Conservation (phyloP, 2,113 vertebrate species). For the Calidris pygmaea region DNA sequence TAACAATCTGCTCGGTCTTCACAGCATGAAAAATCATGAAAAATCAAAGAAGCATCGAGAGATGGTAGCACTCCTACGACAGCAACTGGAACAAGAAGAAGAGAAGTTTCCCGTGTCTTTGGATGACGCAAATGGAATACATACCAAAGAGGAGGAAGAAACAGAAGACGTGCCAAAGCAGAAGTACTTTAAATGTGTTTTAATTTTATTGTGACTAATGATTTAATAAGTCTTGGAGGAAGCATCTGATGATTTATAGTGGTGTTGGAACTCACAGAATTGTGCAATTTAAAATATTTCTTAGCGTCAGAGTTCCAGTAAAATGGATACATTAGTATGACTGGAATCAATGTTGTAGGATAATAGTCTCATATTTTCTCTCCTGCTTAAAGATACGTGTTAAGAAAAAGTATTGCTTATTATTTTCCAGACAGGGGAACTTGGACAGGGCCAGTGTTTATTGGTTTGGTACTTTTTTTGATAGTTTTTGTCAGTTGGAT, state of each 20-base stretch:
- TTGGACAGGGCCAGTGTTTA: not conserved
- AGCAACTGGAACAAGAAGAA: constrained; percentile 90
- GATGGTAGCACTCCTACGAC: constrained; percentile 88
- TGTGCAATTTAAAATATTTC: not conserved
- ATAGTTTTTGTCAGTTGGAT: not conserved
- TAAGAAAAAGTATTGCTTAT: not conserved
- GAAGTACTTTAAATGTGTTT: constrained; percentile 74
- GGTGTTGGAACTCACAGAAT: not conserved
- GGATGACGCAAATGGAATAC: constrained; percentile 45
- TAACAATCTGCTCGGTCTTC: not conserved
- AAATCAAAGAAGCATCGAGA: constrained; percentile 96
- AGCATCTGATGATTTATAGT: not conserved
- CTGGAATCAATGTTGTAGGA: not conserved
- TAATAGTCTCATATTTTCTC: not conserved
- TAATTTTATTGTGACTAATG: not conserved
- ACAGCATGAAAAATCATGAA: constrained; percentile 92
- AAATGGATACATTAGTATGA: not conserved
- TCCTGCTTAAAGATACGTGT: not conserved
- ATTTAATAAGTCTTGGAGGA: not conserved
- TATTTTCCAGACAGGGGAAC: not conserved
- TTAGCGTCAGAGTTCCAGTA: not conserved
- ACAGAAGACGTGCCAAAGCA: constrained; percentile 71
- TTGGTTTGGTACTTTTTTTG: not conserved
- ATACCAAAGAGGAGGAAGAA: constrained; percentile 71
- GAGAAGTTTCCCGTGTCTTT: constrained; percentile 60